Base-by-base conservation (phyloP, 2,113 vertebrate genomes). In the Amphiprion ocellaris region DNA sequence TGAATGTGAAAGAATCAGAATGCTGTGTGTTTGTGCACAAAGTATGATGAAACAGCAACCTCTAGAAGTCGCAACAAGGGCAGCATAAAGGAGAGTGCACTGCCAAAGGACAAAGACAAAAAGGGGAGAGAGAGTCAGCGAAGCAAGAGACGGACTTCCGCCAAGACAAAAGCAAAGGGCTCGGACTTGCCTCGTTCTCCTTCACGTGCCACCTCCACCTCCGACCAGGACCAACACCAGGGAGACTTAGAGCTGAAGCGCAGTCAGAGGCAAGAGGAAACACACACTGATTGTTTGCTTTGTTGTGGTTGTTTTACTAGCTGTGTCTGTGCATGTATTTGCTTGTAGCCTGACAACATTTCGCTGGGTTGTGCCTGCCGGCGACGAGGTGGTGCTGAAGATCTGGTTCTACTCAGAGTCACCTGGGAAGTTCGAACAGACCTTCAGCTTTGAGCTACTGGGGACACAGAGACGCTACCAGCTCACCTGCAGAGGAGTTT, bases 331-430 rank as follows among this genome's bases (percentile, higher is more conserved):
- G 24, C 28, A 1, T 46, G 26, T 21, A n/a, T 68, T 47, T 68
- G 16, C 69, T 19, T 74, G 41, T 81, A 95, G 94, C 61, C 82
- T 95, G 69, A 95, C 72, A 12, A 72, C 52, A 28, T 97, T 93
- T 86, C 96, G 96, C 21, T 99, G 98, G 98, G 76, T 94, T 0
- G 95, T 97, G 16, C 96, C 96, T 3, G 90, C 96, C 37, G 82
- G 60, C 0, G 90, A 94, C 0, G 87, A 96, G 79, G 93, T 97
- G 64, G 62, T 79, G 0, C 52, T 99, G 65, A 94, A 83, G 74
- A 55, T 98, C 10, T 92, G 88, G 81, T 99, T 98, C 90, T 91
- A 92, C 56, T 94, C 97, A 10, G 58, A 11, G 0, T 71, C 77
- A 1, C 30, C 65, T 0, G 97, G 96, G 5, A 92, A 66, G 4